A percentile compares a stretch with the other conserved stretches of the same genome.
phyloP scores from a whole-genome alignment of 35 echinoderm and acorn worm species.

The Patiria miniata region DNA sequence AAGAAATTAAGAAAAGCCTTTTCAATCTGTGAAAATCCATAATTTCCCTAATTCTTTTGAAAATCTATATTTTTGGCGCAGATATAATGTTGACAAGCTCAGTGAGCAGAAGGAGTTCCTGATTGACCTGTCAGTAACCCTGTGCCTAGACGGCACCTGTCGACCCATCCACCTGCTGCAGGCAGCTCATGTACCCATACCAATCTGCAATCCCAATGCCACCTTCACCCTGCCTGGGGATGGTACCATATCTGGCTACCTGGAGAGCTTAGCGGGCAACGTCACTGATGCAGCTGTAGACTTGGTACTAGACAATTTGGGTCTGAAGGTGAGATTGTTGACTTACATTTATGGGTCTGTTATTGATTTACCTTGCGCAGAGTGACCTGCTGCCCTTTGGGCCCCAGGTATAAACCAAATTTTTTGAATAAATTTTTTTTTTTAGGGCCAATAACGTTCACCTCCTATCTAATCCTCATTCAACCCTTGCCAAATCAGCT shows the following conservation, averaged over 20 bases:
- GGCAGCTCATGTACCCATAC: slow-evolving; percentile 2
- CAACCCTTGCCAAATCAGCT: too few species aligned
- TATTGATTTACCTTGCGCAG: too few species aligned
- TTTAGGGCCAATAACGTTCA: too few species aligned
- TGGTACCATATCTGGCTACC: slow-evolving; percentile 14
- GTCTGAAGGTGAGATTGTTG: not conserved
- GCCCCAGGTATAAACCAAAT: too few species aligned
- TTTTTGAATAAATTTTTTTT: too few species aligned
- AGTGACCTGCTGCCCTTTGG: too few species aligned
- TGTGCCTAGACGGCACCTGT: slow-evolving; percentile 28
- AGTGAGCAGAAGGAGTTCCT: not conserved
- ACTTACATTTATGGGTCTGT: too few species aligned
- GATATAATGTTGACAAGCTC: slow-evolving; percentile 6
- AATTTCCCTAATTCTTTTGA: too few species aligned
- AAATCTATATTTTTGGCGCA: too few species aligned
- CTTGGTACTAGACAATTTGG: not conserved
- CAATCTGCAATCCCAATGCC: slow-evolving; percentile 32
- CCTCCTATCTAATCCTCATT: too few species aligned
- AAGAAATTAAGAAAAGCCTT: too few species aligned
- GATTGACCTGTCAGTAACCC: not conserved
- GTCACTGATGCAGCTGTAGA: not conserved
- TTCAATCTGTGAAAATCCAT: too few species aligned
- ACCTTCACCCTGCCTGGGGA: slow-evolving; percentile 33
- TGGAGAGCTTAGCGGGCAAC: not conserved
- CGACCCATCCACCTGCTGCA: not conserved